Evolutionary conservation across 2,113 vertebrate genomes (phyloP).

Genomic region (Trochalopteron elliotii): DNA sequence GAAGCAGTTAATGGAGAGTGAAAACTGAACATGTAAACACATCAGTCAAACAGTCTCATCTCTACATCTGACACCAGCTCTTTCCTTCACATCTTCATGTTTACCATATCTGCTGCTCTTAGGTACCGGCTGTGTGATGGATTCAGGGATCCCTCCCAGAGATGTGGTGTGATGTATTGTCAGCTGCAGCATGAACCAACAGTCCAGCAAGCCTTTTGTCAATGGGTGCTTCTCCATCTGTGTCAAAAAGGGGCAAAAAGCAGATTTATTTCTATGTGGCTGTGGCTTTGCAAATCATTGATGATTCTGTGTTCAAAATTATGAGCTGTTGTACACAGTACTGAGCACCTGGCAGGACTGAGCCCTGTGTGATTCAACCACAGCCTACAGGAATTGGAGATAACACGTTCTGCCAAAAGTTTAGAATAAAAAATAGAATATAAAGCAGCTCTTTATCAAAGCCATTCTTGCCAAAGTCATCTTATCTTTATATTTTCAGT

Average conservation of each 20-base stretch:
- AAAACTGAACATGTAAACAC: conserved; percentile 32
- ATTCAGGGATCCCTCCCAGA: background rate
- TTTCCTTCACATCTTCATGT: background rate
- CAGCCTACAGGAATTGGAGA: background rate
- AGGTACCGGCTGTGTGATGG: background rate
- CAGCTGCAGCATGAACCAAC: background rate
- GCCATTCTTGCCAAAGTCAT: background rate
- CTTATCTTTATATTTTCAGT: background rate
- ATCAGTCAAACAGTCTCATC: conserved; percentile 17
- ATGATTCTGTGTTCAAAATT: background rate
- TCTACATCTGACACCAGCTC: background rate
- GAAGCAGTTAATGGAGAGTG: conserved; percentile 4
- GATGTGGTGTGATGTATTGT: rapidly evolving
- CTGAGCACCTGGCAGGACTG: background rate
- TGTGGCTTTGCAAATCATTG: background rate
- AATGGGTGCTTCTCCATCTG: background rate
- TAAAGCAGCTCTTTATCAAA: background rate
- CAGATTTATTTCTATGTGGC: background rate
- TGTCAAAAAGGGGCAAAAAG: background rate
- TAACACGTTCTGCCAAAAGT: background rate
- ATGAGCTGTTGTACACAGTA: rapidly evolving
- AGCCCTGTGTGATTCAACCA: background rate
- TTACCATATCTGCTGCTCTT: background rate
- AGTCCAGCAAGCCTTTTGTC: background rate
- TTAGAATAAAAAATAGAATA: background rate